Conservation (phyloP, 2,797 vertebrate species). For the Peromyscus melanophrys region DNA sequence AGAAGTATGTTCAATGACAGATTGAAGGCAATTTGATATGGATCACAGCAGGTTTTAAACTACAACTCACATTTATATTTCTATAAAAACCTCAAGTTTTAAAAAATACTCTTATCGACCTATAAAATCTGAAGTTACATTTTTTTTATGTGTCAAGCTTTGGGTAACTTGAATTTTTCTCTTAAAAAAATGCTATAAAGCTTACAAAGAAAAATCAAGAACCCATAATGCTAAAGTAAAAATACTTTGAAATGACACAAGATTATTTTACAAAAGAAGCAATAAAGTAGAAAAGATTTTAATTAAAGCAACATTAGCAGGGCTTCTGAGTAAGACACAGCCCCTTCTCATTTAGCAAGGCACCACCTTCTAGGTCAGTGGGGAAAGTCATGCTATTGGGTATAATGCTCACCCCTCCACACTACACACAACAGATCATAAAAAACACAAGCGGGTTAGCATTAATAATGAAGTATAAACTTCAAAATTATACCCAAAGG, state of each 20-base stretch:
- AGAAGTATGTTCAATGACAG: conserved; percentile 20
- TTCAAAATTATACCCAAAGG: not conserved
- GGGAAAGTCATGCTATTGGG: not conserved
- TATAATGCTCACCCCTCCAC: not conserved
- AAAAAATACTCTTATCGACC: conserved; percentile 14
- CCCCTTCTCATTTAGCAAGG: not conserved
- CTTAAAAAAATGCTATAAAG: conserved; percentile 49
- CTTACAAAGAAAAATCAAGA: conserved; percentile 49
- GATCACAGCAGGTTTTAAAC: conserved; percentile 18
- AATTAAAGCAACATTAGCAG: not conserved
- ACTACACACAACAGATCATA: not conserved
- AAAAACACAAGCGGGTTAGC: not conserved
- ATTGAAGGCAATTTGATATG: not conserved
- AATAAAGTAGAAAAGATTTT: conserved; percentile 31
- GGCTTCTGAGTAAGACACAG: not conserved
- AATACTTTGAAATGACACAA: not conserved
- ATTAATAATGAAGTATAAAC: not conserved
- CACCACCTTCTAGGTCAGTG: not conserved
- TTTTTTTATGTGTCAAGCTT: conserved; percentile 7
- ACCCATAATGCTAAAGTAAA: conserved; percentile 52
- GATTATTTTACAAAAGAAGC: conserved; percentile 62
- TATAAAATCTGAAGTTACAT: conserved; percentile 51
- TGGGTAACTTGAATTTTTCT: not conserved
- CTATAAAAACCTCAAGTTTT: conserved; percentile 35
- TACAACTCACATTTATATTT: conserved; percentile 36